These are phyloP conservation scores for Pipistrellus nathusii DNA, from an alignment of 2,797 vertebrate genomes.

Conservation along the genomic window DNA sequence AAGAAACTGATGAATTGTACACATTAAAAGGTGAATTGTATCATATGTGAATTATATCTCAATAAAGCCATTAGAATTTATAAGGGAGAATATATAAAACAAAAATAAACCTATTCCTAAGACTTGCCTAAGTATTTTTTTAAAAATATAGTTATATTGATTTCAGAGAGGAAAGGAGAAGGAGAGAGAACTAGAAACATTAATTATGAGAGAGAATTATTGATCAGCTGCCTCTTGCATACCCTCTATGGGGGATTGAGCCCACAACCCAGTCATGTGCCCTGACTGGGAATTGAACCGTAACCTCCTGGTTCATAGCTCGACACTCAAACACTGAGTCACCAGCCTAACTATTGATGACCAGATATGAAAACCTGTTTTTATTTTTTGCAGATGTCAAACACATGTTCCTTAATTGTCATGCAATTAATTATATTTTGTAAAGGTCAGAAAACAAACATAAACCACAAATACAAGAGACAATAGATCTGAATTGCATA, in stretches of 20 bases:
- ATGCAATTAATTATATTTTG: conserved; percentile 52
- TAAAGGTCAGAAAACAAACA: conserved; percentile 69
- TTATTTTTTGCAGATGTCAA: conserved; percentile 53
- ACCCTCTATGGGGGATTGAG: too few relatives aligned
- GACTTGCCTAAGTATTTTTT: not conserved
- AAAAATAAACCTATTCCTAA: conserved; percentile 49
- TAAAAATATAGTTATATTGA: too few relatives aligned
- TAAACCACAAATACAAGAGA: conserved; percentile 53
- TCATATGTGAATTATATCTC: conserved; percentile 40
- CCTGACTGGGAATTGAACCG: too few relatives aligned
- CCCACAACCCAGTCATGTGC: too few relatives aligned
- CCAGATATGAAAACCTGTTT: conserved; percentile 35
- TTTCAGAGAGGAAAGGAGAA: too few relatives aligned
- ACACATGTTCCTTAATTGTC: conserved; percentile 56
- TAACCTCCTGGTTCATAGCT: too few relatives aligned
- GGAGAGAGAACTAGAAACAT: too few relatives aligned
- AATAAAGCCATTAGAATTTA: conserved; percentile 58
- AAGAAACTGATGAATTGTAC: not conserved
- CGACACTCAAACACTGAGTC: too few relatives aligned
- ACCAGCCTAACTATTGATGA: not conserved
- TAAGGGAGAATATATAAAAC: conserved; percentile 23
- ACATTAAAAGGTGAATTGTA: conserved; percentile 26
- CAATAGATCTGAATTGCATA: conserved; percentile 56
- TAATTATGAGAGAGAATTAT: too few relatives aligned
- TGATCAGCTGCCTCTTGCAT: too few relatives aligned